Conservation (phyloP, 2,797 vertebrate genomes). For the Sparidentex hasta region DNA sequence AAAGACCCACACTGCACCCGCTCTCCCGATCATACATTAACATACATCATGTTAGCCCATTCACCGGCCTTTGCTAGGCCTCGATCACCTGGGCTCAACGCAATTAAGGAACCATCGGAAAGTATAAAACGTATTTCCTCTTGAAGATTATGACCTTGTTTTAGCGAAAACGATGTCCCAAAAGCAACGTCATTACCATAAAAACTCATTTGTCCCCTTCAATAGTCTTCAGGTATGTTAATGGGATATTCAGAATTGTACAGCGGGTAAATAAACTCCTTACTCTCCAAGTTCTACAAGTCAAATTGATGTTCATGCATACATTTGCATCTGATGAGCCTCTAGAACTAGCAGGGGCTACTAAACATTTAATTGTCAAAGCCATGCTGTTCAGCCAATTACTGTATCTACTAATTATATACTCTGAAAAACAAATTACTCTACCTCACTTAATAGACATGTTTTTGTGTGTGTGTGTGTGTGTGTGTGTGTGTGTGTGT, state of each 20-base stretch:
- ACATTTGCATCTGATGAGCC: constrained; percentile 51
- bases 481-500: too few species aligned
- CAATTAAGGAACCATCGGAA: constrained; percentile 49
- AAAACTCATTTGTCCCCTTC: constrained; percentile 14
- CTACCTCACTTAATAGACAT: constrained; percentile 22
- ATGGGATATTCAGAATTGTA: constrained; percentile 33
- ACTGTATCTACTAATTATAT: constrained; percentile 36
- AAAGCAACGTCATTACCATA: constrained; percentile 5
- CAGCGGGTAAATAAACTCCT: constrained; percentile 34
- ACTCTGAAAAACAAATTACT: constrained; percentile 30
- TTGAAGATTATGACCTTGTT: constrained; percentile 43
- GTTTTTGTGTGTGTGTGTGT: constrained; percentile 8
- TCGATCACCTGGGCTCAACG: constrained; percentile 45
- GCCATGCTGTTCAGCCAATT: constrained; percentile 29
- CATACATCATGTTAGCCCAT: constrained; percentile 73
- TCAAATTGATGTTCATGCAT: constrained; percentile 52
- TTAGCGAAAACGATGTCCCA: constrained; percentile 22
- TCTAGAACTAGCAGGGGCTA: constrained; percentile 33
- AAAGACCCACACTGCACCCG: constrained; percentile 34
- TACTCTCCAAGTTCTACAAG: constrained; percentile 19
- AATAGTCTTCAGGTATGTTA: constrained; percentile 37
- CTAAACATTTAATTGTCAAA: constrained; percentile 19
- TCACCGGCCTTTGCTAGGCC: constrained; percentile 56
- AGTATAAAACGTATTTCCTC: constrained; percentile 38
- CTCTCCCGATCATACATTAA: constrained; percentile 63